phyloP scores from a whole-genome alignment of 2,888 invertebrate genomes.

The Platycheirus rosarum region DNA sequence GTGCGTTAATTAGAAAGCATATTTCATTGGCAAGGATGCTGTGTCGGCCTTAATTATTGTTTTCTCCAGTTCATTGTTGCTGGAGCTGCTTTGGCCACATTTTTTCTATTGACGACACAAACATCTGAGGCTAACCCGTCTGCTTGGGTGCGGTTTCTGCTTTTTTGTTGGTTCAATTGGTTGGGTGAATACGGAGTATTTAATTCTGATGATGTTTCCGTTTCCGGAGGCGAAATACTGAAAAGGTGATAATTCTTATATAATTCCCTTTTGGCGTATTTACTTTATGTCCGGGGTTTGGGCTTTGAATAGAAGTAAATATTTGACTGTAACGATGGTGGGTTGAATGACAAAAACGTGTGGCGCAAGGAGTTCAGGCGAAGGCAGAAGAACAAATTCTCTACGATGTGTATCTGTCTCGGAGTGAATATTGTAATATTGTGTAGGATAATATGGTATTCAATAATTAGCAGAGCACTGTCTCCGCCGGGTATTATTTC shows the following conservation, averaged over 20 bases:
- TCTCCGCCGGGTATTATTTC: conserved; percentile 47
- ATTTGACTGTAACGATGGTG: conserved; percentile 12
- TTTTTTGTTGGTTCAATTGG: neutral
- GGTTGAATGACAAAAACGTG: neutral
- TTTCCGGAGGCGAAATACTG: conserved; percentile 6
- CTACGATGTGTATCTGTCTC: neutral
- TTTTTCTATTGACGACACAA: neutral
- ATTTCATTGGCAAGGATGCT: conserved; percentile 46
- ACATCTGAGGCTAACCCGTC: conserved; percentile 17
- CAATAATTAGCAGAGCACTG: conserved; percentile 1
- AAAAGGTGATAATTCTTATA: conserved; percentile 52
- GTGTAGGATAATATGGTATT: neutral
- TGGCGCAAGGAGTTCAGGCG: neutral
- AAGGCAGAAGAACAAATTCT: neutral
- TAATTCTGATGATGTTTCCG: conserved; percentile 36
- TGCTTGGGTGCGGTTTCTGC: conserved; percentile 7
- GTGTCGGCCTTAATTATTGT: neutral
- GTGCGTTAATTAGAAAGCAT: conserved; percentile 46
- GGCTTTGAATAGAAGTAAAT: conserved; percentile 10
- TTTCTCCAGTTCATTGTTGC: neutral
- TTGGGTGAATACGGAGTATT: conserved; percentile 8
- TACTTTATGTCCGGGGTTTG: neutral
- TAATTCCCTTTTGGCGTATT: conserved; percentile 23
- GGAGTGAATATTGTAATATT: neutral
- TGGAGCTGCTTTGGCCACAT: neutral